Conservation (phyloP, 53 echinoderm and acorn worm species). For the Actinopyga echinites region DNA sequence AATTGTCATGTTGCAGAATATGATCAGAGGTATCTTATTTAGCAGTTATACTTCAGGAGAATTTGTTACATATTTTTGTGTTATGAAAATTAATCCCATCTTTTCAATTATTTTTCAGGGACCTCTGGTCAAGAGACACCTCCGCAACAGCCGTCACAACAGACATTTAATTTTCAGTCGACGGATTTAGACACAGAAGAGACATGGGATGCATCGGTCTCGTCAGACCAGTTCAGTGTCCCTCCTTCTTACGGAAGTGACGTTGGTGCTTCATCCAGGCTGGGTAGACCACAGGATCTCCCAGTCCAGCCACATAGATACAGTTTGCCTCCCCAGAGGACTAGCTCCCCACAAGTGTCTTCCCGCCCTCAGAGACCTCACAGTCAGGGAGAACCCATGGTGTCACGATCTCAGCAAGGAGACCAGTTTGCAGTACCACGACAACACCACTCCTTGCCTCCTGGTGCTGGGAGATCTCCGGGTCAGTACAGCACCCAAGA, state of each 20-base stretch:
- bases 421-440: conserved; percentile 10
- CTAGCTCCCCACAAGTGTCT: neutral
- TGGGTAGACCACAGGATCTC: conserved; percentile 52
- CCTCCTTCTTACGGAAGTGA: neutral
- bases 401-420: conserved; percentile 9
- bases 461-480: neutral
- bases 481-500: conserved; percentile 1
- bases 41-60: too few species aligned
- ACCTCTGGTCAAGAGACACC: neutral
- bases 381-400: conserved; percentile 7
- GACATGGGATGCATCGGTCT: conserved; percentile 21
- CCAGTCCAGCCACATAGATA: conserved; percentile 36
- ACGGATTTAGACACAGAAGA: conserved; percentile 36
- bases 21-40: too few species aligned
- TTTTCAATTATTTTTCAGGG: neutral
- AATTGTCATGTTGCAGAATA: too few species aligned
- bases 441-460: neutral
- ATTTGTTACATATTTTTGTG: too few species aligned
- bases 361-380: neutral
- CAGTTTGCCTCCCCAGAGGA: conserved; percentile 32
- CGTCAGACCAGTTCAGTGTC: neutral
- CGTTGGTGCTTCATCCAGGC: conserved; percentile 30
- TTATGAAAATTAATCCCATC: neutral
- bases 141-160: neutral
- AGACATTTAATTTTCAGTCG: conserved; percentile 17